Evolutionary conservation across 2,113 vertebrate genomes (phyloP).

Genomic region (Dolichotis patagonum): DNA sequence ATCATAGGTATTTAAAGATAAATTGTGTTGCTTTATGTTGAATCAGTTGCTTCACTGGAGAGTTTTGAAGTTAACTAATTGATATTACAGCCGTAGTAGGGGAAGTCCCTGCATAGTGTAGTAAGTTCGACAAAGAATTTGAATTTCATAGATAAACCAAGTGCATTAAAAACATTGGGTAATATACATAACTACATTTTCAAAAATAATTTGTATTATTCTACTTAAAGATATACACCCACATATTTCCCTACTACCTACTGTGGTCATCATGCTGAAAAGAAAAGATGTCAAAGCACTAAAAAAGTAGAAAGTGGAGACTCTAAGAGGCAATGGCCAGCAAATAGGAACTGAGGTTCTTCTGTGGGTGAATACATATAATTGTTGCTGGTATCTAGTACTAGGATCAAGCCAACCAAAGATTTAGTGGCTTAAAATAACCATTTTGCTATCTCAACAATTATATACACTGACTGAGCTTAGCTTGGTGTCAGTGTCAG

Average conservation of each 20-base stretch:
- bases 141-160: neutral
- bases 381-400: neutral
- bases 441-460: neutral
- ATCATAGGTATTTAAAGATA: neutral
- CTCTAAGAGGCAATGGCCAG: neutral
- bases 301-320: neutral
- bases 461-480: neutral
- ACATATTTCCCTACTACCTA: neutral
- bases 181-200: neutral
- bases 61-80: neutral
- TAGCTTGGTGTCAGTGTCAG: neutral
- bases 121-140: neutral
- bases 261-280: neutral
- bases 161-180: neutral
- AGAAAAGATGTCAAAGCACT: neutral
- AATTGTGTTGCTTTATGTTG: neutral
- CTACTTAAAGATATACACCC: neutral
- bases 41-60: neutral
- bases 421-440: neutral
- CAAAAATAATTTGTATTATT: slow-evolving; percentile 23
- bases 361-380: neutral
- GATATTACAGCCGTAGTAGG: neutral
- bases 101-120: neutral
- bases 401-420: neutral
- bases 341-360: neutral